These are phyloP conservation scores for Ctenodactylus gundi DNA, from an alignment of 2,113 vertebrate genomes.

Conservation along the genomic window DNA sequence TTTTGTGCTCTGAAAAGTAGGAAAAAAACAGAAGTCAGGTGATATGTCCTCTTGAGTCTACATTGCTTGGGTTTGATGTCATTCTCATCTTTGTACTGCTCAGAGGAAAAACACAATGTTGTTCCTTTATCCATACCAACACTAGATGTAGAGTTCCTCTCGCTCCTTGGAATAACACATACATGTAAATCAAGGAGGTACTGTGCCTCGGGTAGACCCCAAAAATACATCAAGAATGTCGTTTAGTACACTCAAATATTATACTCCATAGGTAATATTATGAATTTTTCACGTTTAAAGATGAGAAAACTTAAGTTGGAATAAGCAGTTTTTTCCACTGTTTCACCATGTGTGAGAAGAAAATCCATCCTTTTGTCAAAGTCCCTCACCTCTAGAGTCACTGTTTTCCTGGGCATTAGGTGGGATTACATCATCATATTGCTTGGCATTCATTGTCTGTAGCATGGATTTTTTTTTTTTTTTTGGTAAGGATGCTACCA, in stretches of 20 bases:
- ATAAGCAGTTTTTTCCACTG: neutral
- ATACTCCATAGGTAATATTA: neutral
- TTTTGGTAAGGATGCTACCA: too few species aligned
- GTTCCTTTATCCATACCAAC: neutral
- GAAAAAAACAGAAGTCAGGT: neutral
- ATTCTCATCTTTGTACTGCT: neutral
- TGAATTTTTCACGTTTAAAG: neutral
- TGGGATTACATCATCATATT: neutral
- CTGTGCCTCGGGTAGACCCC: neutral
- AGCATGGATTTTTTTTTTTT: neutral
- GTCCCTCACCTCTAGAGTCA: neutral
- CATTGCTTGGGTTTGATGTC: accelerated
- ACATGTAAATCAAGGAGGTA: neutral
- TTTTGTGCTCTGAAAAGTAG: neutral
- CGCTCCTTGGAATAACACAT: neutral
- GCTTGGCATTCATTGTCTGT: neutral
- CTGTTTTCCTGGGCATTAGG: neutral
- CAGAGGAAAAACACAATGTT: neutral
- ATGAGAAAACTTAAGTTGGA: neutral
- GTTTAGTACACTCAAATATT: neutral
- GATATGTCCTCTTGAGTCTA: neutral
- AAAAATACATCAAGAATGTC: neutral
- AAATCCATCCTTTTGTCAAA: neutral
- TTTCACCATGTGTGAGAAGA: neutral
- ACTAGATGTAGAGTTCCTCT: neutral